These are phyloP conservation scores for Platycheirus rosarum DNA, from an alignment of 2,888 invertebrate species.

Conservation along the genomic window DNA sequence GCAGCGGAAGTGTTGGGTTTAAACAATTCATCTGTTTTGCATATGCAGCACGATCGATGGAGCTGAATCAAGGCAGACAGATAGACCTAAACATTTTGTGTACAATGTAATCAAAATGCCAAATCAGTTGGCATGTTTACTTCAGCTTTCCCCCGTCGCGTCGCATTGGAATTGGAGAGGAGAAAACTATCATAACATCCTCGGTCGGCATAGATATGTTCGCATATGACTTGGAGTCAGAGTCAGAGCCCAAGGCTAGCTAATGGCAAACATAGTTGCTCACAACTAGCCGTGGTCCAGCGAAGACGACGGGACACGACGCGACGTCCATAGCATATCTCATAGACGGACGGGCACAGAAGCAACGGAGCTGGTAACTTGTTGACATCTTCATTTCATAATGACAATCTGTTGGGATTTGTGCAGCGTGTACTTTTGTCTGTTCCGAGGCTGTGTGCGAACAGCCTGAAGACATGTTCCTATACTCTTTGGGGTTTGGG, in stretches of 20 bases:
- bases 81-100: conserved; percentile 58
- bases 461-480: conserved; percentile 18
- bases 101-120: conserved; percentile 69
- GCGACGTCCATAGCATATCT: conserved; percentile 52
- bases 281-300: conserved; percentile 51
- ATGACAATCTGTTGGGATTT: conserved; percentile 72
- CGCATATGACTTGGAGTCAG: conserved; percentile 38
- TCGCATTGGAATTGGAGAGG: conserved; percentile 27
- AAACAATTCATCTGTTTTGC: conserved; percentile 61
- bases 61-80: conserved; percentile 35
- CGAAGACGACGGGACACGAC: background rate
- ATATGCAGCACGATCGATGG: conserved; percentile 35
- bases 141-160: conserved; percentile 14
- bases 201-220: conserved; percentile 43
- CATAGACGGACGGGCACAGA: conserved; percentile 61
- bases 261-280: conserved; percentile 61
- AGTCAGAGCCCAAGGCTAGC: conserved; percentile 41
- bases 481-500: conserved; percentile 12
- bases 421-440: conserved; percentile 39
- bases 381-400: conserved; percentile 74
- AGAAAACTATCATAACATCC: conserved; percentile 72
- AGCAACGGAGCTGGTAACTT: conserved; percentile 70
- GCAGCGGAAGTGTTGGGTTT: conserved; percentile 58
- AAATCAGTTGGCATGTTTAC: conserved; percentile 68
- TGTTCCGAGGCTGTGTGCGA: conserved; percentile 46